phyloP scores from a whole-genome alignment of 1,140 invertebrate species.

The Leptinotarsa undecemlineata region DNA sequence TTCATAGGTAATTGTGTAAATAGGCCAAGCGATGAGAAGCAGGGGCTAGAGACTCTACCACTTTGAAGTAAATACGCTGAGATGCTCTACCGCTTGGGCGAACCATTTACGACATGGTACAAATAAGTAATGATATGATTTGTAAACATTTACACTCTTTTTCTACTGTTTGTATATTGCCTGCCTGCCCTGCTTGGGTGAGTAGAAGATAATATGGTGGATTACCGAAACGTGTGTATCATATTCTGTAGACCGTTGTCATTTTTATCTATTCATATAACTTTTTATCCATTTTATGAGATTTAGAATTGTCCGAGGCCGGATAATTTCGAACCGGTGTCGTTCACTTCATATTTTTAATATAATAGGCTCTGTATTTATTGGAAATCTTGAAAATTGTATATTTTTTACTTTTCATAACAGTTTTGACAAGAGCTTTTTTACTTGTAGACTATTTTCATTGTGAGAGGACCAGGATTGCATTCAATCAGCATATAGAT shows the following conservation, averaged over 20 bases:
- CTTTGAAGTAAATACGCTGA: constrained; percentile 35
- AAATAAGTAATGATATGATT: constrained; percentile 56
- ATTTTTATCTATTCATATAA: constrained; percentile 52
- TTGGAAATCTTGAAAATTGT: constrained; percentile 53
- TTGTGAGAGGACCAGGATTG: constrained; percentile 40
- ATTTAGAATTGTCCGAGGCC: constrained; percentile 50
- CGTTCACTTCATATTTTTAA: constrained; percentile 52
- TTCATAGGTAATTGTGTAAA: constrained; percentile 52
- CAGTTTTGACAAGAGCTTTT: constrained; percentile 50
- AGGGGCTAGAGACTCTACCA: constrained; percentile 33
- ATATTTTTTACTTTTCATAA: constrained; percentile 56
- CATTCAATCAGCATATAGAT: constrained; percentile 28
- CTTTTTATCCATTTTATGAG: constrained; percentile 52
- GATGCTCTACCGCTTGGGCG: constrained; percentile 23
- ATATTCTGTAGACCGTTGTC: constrained; percentile 53
- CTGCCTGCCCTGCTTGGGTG: constrained; percentile 32
- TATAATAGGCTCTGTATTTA: constrained; percentile 53
- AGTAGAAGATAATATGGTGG: constrained; percentile 38
- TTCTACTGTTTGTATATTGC: constrained; percentile 56
- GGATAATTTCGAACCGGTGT: constrained; percentile 42
- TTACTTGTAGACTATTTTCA: constrained; percentile 47
- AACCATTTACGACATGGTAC: constrained; percentile 56
- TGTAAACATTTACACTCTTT: constrained; percentile 57
- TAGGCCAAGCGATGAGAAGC: constrained; percentile 44
- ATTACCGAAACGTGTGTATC: constrained; percentile 48